These are phyloP conservation scores for Girardia tigrina DNA, from an alignment of 2,888 invertebrate species.

Conservation along the genomic window DNA sequence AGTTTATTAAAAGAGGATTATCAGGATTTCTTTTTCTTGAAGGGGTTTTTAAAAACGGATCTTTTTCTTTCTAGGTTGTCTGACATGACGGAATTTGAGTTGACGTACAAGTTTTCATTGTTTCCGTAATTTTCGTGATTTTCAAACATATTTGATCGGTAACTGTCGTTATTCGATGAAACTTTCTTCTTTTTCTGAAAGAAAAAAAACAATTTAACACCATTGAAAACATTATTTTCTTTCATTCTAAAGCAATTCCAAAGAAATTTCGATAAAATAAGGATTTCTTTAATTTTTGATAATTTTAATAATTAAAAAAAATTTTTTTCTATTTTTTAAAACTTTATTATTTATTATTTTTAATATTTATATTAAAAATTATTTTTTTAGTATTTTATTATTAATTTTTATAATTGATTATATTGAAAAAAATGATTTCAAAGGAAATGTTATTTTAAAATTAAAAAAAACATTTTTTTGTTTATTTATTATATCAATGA, in stretches of 20 bases:
- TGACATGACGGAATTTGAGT: constrained; percentile 26
- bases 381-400: too few species aligned
- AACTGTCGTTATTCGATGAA: neutral
- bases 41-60: constrained; percentile 30
- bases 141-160: neutral
- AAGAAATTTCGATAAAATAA: neutral
- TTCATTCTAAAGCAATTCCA: neutral
- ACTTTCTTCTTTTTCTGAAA: constrained; percentile 12
- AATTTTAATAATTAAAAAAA: too few species aligned
- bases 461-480: too few species aligned
- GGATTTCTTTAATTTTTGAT: constrained; percentile 23
- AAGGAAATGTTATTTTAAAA: too few species aligned
- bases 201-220: too few species aligned
- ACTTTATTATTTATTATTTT: too few species aligned
- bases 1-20: constrained; percentile 15
- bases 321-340: too few species aligned
- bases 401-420: too few species aligned
- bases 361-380: too few species aligned
- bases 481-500: too few species aligned
- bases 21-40: constrained; percentile 26
- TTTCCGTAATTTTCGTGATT: constrained; percentile 13
- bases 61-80: constrained; percentile 24
- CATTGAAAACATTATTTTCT: neutral
- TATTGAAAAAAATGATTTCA: too few species aligned
- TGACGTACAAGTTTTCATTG: neutral